Percentiles rank a stretch among this genome's conserved stretches.
Evolutionary conservation across 2,888 invertebrate species (phyloP).

Genomic region (Drosophila hamatofila): DNA sequence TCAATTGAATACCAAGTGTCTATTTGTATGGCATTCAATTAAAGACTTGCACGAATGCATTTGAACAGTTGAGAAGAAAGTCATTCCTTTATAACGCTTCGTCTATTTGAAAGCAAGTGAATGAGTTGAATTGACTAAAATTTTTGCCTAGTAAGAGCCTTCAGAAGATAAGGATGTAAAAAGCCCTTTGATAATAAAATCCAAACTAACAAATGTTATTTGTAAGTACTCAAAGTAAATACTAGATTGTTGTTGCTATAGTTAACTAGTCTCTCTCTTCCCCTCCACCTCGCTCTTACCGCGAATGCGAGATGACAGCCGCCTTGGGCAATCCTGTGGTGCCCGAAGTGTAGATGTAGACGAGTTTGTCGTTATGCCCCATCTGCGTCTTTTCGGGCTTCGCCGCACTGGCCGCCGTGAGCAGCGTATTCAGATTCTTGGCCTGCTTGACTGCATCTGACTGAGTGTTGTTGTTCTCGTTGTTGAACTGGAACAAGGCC

Average conservation of each 20-base stretch:
- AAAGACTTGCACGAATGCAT: conserved; percentile 5
- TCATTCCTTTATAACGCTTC: not conserved
- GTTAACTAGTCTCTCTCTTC: not conserved
- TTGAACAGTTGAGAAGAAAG: not conserved
- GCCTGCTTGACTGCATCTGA: conserved; percentile 67
- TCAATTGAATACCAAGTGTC: conserved; percentile 3
- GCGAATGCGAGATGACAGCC: conserved; percentile 96
- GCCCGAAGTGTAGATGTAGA: conserved; percentile 99
- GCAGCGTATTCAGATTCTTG: conserved; percentile 81
- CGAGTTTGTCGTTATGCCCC: conserved; percentile 91
- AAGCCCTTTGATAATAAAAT: not conserved
- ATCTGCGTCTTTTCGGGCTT: conserved; percentile 74
- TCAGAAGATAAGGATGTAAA: not conserved
- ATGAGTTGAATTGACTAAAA: not conserved
- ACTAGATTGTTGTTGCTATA: not conserved
- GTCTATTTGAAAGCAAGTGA: not conserved
- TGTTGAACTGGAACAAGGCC: conserved; percentile 87
- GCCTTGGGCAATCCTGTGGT: conserved; percentile 99
- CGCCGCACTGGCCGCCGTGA: conserved; percentile 80
- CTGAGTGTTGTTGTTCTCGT: conserved; percentile 73
- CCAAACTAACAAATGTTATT: not conserved
- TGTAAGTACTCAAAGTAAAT: not conserved
- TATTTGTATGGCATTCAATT: not conserved
- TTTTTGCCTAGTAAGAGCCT: not conserved
- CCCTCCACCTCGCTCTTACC: conserved; percentile 86